phyloP scores from a whole-genome alignment of 1,140 invertebrate species.

The Ladona fulva region DNA sequence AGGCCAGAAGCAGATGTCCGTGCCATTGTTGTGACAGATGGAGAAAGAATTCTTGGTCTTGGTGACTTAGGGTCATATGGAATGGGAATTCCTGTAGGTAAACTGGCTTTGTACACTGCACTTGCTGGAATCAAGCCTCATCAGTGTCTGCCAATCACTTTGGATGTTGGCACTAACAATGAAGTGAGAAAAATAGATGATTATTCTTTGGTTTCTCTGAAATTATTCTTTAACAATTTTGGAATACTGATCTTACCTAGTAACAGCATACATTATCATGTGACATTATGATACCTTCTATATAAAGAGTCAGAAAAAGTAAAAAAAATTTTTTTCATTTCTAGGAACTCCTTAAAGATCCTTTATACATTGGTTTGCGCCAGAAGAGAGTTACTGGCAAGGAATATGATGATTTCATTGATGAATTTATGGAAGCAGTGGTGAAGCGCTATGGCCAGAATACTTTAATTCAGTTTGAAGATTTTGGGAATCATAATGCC shows the following conservation, averaged over 20 bases:
- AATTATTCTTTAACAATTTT: too few relatives aligned
- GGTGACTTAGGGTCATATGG: constrained; percentile 90
- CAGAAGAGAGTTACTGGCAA: constrained; percentile 70
- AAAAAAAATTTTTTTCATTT: constrained; percentile 1
- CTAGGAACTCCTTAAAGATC: constrained; percentile 71
- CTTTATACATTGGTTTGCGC: constrained; percentile 82
- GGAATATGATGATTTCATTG: constrained; percentile 86
- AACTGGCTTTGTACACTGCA: constrained; percentile 84
- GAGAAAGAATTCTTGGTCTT: constrained; percentile 83
- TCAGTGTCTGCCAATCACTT: constrained; percentile 74
- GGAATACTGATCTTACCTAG: too few relatives aligned
- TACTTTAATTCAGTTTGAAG: constrained; percentile 84
- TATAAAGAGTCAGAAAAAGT: too few relatives aligned
- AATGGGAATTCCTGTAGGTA: constrained; percentile 91
- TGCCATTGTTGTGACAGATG: constrained; percentile 89
- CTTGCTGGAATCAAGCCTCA: constrained; percentile 85
- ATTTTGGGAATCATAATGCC: constrained; percentile 88
- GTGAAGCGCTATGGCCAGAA: constrained; percentile 75
- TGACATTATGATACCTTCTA: too few relatives aligned
- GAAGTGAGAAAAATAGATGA: constrained; percentile 38
- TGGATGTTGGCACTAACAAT: constrained; percentile 92
- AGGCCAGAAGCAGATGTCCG: constrained; percentile 84
- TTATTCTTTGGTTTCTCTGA: too few relatives aligned
- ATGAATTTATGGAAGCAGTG: constrained; percentile 93
- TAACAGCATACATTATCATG: too few relatives aligned